Conservation (phyloP, 1,140 invertebrate genomes). For the Listronotus bonariensis region DNA sequence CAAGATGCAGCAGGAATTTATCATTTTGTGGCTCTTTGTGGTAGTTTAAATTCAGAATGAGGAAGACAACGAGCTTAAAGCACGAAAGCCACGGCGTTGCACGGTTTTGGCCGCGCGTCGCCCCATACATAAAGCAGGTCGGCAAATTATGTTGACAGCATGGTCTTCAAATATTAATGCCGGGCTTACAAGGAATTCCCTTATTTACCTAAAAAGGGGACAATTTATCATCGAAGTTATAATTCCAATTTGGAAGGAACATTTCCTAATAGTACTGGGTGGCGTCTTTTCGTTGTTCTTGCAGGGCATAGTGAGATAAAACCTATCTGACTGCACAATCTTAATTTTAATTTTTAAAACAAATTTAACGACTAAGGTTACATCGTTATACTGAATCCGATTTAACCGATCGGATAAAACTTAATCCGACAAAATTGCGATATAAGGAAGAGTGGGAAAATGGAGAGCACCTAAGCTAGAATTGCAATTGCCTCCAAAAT, state of each 20-base stretch:
- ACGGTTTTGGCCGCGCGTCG: conserved; percentile 15
- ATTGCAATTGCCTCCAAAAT: no score
- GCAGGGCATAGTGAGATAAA: no score
- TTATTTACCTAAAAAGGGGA: conserved; percentile 10
- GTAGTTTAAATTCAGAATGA: conserved; percentile 28
- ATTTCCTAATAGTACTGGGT: no score
- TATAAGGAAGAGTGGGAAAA: no score
- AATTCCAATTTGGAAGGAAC: not conserved
- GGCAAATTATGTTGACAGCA: conserved; percentile 22
- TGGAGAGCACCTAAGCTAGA: no score
- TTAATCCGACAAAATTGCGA: no score
- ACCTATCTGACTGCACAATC: no score
- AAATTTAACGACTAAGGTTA: no score
- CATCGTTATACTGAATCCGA: no score
- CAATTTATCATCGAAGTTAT: conserved; percentile 22
- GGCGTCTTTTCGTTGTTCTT: no score
- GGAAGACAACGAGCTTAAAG: conserved; percentile 25
- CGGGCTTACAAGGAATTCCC: conserved; percentile 17
- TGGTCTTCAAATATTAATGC: conserved; percentile 20
- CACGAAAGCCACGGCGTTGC: conserved; percentile 29
- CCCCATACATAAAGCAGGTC: conserved; percentile 27
- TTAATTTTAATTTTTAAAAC: no score
- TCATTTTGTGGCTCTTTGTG: conserved; percentile 21
- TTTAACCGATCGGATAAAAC: no score
- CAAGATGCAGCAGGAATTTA: conserved; percentile 26